phyloP scores from a whole-genome alignment of 2,113 vertebrate genomes.

The Hylia prasina region DNA sequence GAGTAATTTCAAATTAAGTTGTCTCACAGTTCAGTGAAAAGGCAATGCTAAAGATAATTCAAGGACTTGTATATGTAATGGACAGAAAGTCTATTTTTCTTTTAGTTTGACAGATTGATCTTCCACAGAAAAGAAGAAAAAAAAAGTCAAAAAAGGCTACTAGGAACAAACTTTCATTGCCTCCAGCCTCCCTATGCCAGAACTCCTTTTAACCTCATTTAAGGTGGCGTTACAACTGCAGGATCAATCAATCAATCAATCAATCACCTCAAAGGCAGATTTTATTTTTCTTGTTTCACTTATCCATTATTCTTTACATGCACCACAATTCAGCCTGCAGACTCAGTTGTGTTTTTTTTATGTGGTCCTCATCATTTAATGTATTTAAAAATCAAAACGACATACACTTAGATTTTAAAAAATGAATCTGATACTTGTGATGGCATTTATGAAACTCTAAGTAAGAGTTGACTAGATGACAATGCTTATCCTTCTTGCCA shows the following conservation, averaged over 20 bases:
- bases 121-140: neutral
- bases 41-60: slow-evolving; percentile 51
- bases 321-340: neutral
- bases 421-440: neutral
- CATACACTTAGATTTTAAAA: neutral
- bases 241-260: neutral
- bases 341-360: neutral
- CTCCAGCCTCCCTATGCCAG: neutral
- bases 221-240: neutral
- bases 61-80: slow-evolving; percentile 51
- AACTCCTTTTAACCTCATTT: neutral
- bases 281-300: slow-evolving; percentile 20
- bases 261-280: neutral
- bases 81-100: slow-evolving; percentile 62
- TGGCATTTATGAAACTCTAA: neutral
- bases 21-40: slow-evolving; percentile 58
- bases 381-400: neutral
- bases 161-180: slow-evolving; percentile 46
- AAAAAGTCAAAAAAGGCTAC: neutral
- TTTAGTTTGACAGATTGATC: slow-evolving; percentile 49
- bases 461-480: neutral
- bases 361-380: neutral
- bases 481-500: neutral
- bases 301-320: neutral
- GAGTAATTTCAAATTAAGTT: slow-evolving; percentile 62